Percentiles rank a stretch among this genome's conserved stretches.
These are phyloP conservation scores for Caenorhabditis panamensis DNA, from an alignment of 2,888 invertebrate species.

Conservation along the genomic window DNA sequence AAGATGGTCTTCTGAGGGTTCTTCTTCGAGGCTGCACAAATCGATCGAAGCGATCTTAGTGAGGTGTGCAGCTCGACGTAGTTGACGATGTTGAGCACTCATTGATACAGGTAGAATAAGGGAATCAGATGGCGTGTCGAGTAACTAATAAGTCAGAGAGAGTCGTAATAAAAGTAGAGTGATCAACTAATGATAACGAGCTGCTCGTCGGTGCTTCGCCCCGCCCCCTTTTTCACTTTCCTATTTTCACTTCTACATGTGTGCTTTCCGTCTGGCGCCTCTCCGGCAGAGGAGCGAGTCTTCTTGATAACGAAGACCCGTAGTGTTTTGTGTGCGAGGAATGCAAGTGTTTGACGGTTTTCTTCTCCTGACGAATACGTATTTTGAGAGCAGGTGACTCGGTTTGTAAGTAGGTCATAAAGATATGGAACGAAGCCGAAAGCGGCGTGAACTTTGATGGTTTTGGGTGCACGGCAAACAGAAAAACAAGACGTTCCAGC, in stretches of 20 bases:
- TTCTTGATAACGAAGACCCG: slow-evolving; percentile 15
- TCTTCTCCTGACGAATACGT: slow-evolving; percentile 19
- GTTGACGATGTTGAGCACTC: slow-evolving; percentile 52
- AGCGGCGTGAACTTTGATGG: slow-evolving; percentile 11
- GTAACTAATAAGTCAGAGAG: slow-evolving; percentile 5
- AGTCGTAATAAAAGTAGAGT: slow-evolving; percentile 28
- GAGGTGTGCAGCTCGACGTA: slow-evolving; percentile 40
- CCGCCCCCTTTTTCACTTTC: slow-evolving; percentile 2
- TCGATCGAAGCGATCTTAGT: slow-evolving; percentile 59
- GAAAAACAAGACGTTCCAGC: slow-evolving; percentile 1
- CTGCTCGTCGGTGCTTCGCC: slow-evolving; percentile 10
- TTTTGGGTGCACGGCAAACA: background rate
- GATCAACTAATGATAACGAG: slow-evolving; percentile 18
- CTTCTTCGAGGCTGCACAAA: slow-evolving; percentile 55
- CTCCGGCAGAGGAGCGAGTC: background rate
- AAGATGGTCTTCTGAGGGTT: slow-evolving; percentile 23
- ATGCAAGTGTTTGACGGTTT: slow-evolving; percentile 18
- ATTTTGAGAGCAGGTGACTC: slow-evolving; percentile 24
- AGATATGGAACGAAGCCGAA: slow-evolving; percentile 13
- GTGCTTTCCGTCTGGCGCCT: slow-evolving; percentile 21
- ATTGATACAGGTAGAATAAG: slow-evolving; percentile 1
- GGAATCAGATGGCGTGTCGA: slow-evolving; percentile 12
- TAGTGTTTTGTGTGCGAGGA: slow-evolving; percentile 30
- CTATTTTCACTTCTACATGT: slow-evolving; percentile 23
- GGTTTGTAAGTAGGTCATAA: slow-evolving; percentile 16